These are phyloP conservation scores for Montipora capricornis DNA, from an alignment of 64 coral and sea anemone species.

Conservation along the genomic window DNA sequence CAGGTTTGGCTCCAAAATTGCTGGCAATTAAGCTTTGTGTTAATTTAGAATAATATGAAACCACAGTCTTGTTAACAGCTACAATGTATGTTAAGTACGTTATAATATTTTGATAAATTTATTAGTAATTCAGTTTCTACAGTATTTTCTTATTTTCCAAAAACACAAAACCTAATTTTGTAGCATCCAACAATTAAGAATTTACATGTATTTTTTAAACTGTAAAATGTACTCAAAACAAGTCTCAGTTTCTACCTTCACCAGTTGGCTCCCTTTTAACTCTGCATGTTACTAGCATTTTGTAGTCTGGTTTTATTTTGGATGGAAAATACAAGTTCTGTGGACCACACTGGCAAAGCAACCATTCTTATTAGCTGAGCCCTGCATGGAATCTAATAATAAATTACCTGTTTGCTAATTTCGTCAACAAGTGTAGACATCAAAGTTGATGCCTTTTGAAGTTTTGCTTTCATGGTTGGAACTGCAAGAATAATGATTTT, in stretches of 20 bases:
- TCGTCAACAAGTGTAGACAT: neutral
- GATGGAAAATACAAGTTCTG: neutral
- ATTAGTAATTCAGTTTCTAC: neutral
- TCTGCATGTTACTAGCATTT: neutral
- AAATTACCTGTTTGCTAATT: constrained; percentile 1
- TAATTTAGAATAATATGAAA: neutral
- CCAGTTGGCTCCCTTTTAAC: neutral
- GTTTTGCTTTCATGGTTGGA: neutral
- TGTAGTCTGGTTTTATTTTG: neutral
- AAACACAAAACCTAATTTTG: neutral
- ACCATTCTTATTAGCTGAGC: constrained; percentile 4
- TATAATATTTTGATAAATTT: neutral
- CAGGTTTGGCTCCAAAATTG: neutral
- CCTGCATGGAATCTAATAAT: neutral
- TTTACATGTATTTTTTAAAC: no score
- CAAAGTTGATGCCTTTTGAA: neutral
- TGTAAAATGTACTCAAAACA: no score
- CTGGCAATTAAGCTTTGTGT: neutral
- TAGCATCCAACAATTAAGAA: no score
- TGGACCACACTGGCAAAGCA: constrained; percentile 1
- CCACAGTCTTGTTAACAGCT: neutral
- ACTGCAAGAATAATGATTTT: neutral
- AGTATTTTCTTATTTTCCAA: neutral
- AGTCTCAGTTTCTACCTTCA: neutral
- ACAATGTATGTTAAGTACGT: neutral